Evolutionary conservation across 1,140 invertebrate species (phyloP), one percentile per base, ranked within the genome.

Genomic region (Bombus balteatus): DNA sequence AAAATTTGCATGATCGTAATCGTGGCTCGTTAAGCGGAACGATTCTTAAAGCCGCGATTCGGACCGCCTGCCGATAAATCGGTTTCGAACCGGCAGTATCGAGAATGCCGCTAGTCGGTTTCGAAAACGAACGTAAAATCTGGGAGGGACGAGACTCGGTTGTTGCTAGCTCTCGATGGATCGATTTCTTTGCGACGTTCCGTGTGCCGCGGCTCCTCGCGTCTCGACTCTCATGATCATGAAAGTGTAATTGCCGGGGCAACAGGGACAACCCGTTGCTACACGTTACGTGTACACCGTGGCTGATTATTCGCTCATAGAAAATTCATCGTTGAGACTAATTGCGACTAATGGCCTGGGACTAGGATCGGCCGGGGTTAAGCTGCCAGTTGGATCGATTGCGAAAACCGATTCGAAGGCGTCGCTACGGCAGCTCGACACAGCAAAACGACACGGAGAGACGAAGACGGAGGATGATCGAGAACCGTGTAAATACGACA

Each of bases 321-420:
- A 91, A 91, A 92, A 92, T 94, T 92, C 92, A 92, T 93, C 88
- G 91, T 83, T 74, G 76, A 88, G 91, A 93, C 92, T 93, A 93
- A 94, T 93, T 93, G 93, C 93, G 88, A 91, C 89, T 93, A 94
- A 93, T 93, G 91, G 88, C 71, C 73, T 70, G 83, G 81, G 80
- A 83, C 75, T 84, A 83, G 90, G 90, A 92, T 90, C 89, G 62
- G 82, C 57, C 34, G 72, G 79, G 89, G 89, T 90, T 87, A 86
- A 85, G 76, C 39, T 72, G 76, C 34, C 76, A n/a, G 76, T 37
- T 34, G 83, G 53, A 85, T 68, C 65, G 85, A 70, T 82, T 86
- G 70, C 62, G 47, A 68, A 82, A 71, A 65, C 2, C n/a, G 66
- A 65, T 34, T 72, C 41, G 68, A 62, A 68, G 83, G 82, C 77